phyloP scores from a whole-genome alignment of 2,888 invertebrate genomes.

The Celastrina argiolus region DNA sequence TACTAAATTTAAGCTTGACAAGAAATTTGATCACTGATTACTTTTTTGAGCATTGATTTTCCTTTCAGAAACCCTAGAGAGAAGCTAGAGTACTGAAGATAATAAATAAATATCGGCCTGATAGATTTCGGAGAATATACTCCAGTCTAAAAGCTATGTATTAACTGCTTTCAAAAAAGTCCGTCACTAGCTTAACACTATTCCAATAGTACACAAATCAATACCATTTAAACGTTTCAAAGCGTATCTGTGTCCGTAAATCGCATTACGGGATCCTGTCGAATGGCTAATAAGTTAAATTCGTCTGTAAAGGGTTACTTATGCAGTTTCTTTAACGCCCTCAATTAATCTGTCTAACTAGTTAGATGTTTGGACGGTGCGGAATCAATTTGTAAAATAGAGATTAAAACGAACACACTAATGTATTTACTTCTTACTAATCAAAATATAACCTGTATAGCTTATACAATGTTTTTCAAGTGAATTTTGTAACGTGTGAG shows the following conservation, averaged over 20 bases:
- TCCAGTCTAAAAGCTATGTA: too few species aligned
- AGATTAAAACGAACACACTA: not conserved
- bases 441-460: too few species aligned
- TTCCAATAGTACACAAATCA: not conserved
- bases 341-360: constrained; percentile 18
- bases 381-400: not conserved
- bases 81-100: too few species aligned
- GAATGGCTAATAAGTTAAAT: constrained; percentile 19
- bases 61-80: too few species aligned
- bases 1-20: too few species aligned
- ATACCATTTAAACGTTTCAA: constrained; percentile 9
- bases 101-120: too few species aligned
- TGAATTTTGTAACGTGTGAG: too few species aligned
- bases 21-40: too few species aligned
- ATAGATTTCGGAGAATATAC: too few species aligned
- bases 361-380: not conserved
- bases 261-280: constrained; percentile 6
- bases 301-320: constrained; percentile 13
- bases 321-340: constrained; percentile 21
- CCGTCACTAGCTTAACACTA: not conserved
- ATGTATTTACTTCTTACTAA: too few species aligned
- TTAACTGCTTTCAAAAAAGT: not conserved
- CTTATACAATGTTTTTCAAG: too few species aligned
- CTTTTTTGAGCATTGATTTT: too few species aligned
- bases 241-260: not conserved